phyloP scores from a whole-genome alignment of 2,797 vertebrate genomes.

The Argyrosomus regius region DNA sequence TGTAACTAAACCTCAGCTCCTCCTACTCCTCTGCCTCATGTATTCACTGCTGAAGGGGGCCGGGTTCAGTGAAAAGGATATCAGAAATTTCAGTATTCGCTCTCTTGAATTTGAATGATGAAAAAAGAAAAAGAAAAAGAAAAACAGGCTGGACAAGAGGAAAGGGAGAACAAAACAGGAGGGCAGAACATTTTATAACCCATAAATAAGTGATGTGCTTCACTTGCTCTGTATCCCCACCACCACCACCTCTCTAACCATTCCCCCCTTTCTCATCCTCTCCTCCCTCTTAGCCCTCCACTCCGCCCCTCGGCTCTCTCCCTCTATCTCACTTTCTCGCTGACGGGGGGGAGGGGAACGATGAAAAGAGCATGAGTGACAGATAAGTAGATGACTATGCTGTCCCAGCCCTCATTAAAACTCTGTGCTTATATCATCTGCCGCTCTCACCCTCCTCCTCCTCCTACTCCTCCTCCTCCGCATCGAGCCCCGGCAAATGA shows the following conservation, averaged over 20 bases:
- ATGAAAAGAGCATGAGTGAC: conserved; percentile 79
- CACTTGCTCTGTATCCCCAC: conserved; percentile 39
- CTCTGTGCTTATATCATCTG: conserved; percentile 69
- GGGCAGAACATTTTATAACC: conserved; percentile 66
- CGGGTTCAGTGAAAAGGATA: background rate
- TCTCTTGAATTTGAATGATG: conserved; percentile 31
- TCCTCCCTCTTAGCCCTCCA: conserved; percentile 51
- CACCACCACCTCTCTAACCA: conserved; percentile 19
- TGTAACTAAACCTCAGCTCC: conserved; percentile 65
- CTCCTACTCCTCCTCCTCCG: conserved; percentile 44
- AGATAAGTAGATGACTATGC: conserved; percentile 79
- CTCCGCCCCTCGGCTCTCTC: conserved; percentile 54
- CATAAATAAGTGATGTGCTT: conserved; percentile 83
- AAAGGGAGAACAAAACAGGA: conserved; percentile 19
- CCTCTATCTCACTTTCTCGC: conserved; percentile 57
- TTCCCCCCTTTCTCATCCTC: conserved; percentile 29
- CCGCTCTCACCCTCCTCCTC: conserved; percentile 51
- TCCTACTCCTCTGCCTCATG: conserved; percentile 43
- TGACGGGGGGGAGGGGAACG: conserved; percentile 44
- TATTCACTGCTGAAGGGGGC: conserved; percentile 24
- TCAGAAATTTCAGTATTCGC: conserved; percentile 26
- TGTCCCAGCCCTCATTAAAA: conserved; percentile 79
- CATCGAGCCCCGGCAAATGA: conserved; percentile 67
- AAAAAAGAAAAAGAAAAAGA: conserved; percentile 1
- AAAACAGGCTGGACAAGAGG: conserved; percentile 6